Base-by-base conservation (phyloP, 2,888 invertebrate genomes). In the Abrostola triplasia region DNA sequence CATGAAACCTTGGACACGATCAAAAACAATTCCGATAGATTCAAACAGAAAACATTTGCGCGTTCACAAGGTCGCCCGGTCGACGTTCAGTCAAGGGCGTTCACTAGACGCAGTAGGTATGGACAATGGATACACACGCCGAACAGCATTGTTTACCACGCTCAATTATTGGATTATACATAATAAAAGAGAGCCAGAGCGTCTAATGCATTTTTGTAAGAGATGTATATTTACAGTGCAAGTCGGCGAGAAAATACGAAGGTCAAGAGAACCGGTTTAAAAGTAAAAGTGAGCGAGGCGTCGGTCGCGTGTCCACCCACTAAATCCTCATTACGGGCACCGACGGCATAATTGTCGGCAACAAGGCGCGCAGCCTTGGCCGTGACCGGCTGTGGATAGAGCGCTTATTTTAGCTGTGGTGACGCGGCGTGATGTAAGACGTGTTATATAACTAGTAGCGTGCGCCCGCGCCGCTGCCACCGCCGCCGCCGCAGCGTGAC, bases 11-110 rank as follows among this genome's bases (percentile, higher is more conserved):
- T 81, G 79, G 60, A 70, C 76, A 81, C 80, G 82, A 84, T 80
- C 81, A 82, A 87, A 88, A 88, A 90, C 86, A 87, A 88, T 88
- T 85, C 85, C 79, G 83, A 90, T 88, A 89, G 85, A 90, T 88
- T 84, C 85, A 90, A 91, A 91, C 91, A 90, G 87, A 89, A 78
- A 89, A 88, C 89, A 88, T 91, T 92, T 90, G 91, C 89, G 87
- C 85, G 81, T 79, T 77, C 79, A 86, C 93, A 93, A 94, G 94
- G 94, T 90, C 93, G 89, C 77, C 92, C 92, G 92, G 94, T 92
- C 92, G 90, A 78, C 88, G 88, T 83, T 81, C 88, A 93, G 93
- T 94, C 94, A 93, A 93, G 94, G 94, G 92, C 94, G 88, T 89
- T 89, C 90, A 84, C 91, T 91, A 92, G 89, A 92, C 91, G 83